A percentile compares a stretch with the other conserved stretches of the same genome.
Evolutionary conservation across 2,797 vertebrate genomes (phyloP).

Genomic region (Craterocephalus amniculus): DNA sequence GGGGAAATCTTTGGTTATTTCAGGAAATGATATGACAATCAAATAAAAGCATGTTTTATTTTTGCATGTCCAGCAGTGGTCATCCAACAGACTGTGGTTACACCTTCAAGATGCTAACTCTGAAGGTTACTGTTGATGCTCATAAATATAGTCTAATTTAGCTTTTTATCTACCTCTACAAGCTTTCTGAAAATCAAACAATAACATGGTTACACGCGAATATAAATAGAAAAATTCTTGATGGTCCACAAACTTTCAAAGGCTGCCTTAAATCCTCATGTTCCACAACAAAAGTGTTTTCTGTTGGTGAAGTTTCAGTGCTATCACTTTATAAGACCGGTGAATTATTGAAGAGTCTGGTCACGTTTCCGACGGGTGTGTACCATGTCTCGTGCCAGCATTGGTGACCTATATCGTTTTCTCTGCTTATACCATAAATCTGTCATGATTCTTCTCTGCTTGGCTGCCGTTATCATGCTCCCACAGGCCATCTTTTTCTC

Average conservation of each 20-base stretch:
- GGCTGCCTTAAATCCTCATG: slow-evolving; percentile 34
- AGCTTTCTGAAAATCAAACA: neutral
- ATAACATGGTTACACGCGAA: neutral
- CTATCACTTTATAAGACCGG: slow-evolving; percentile 68
- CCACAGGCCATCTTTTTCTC: neutral
- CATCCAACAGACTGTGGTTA: too few relatives aligned
- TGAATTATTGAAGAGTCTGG: slow-evolving; percentile 74
- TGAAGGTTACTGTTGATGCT: too few relatives aligned
- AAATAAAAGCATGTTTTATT: too few relatives aligned
- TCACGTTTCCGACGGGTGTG: slow-evolving; percentile 62
- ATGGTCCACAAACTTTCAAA: neutral
- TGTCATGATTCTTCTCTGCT: slow-evolving; percentile 15
- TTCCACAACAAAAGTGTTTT: slow-evolving; percentile 16
- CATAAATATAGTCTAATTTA: too few relatives aligned
- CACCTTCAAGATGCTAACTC: too few relatives aligned
- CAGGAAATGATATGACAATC: too few relatives aligned
- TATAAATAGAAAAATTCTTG: neutral
- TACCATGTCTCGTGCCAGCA: slow-evolving; percentile 39
- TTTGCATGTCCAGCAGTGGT: too few relatives aligned
- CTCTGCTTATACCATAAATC: slow-evolving; percentile 28
- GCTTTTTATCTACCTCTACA: too few relatives aligned
- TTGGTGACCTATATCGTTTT: slow-evolving; percentile 67
- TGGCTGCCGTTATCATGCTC: neutral
- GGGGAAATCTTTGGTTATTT: too few relatives aligned
- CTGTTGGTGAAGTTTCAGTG: slow-evolving; percentile 21